A percentile compares a stretch with the other conserved stretches of the same genome.
These are phyloP conservation scores for Corydoras maculifer DNA, from an alignment of 2,113 vertebrate species.

Conservation along the genomic window DNA sequence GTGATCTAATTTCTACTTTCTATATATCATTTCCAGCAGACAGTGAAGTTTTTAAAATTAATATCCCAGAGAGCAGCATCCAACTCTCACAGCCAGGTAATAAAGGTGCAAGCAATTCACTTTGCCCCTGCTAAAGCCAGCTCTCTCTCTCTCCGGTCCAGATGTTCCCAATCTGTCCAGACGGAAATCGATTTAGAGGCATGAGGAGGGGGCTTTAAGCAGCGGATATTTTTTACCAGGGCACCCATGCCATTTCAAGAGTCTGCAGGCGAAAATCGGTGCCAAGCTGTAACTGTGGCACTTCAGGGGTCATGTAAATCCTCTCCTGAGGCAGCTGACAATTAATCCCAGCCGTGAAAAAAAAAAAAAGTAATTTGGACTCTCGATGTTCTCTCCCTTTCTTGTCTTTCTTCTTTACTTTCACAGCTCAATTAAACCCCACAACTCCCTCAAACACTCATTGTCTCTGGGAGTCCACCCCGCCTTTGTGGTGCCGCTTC, in stretches of 20 bases:
- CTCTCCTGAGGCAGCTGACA: conserved; percentile 52
- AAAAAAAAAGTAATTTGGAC: conserved; percentile 20
- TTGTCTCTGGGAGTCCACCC: not conserved
- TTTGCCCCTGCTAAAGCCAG: not conserved
- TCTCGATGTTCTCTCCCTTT: conserved; percentile 4
- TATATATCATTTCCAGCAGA: not conserved
- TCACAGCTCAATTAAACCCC: conserved; percentile 30
- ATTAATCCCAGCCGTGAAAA: conserved; percentile 51
- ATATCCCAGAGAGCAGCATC: not conserved
- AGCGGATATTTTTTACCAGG: conserved; percentile 43
- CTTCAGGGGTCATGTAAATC: conserved; percentile 54
- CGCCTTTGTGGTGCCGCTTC: conserved; percentile 17
- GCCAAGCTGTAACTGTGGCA: conserved; percentile 48
- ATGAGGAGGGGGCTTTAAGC: conserved; percentile 23
- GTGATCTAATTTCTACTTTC: not conserved
- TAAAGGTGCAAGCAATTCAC: conserved; percentile 20
- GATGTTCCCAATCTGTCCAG: conserved; percentile 51
- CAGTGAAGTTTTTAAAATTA: not conserved
- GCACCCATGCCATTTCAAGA: conserved; percentile 46
- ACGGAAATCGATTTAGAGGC: conserved; percentile 37
- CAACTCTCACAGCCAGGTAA: conserved; percentile 16
- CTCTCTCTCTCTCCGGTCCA: conserved; percentile 37
- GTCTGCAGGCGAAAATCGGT: conserved; percentile 22
- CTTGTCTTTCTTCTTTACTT: conserved; percentile 13
- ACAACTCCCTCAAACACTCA: not conserved